phyloP scores from a whole-genome alignment of 1,140 invertebrate genomes.

The Meloidogyne chitwoodi region DNA sequence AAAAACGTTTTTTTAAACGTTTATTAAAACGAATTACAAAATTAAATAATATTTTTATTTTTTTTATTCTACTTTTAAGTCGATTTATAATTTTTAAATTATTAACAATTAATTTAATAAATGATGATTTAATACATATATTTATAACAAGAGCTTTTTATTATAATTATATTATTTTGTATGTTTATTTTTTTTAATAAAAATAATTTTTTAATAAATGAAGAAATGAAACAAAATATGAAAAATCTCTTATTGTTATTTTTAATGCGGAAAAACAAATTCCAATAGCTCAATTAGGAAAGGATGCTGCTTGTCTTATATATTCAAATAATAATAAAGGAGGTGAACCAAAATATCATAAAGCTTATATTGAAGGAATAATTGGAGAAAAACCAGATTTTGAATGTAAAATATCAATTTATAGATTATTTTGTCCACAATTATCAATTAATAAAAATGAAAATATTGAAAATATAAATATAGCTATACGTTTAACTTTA shows the following conservation, averaged over 20 bases:
- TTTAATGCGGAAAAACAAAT: neutral
- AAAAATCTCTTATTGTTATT: neutral
- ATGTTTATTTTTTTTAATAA: neutral
- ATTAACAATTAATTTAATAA: neutral
- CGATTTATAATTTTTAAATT: neutral
- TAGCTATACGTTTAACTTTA: neutral
- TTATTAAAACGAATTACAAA: neutral
- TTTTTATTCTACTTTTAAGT: neutral
- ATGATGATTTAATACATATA: neutral
- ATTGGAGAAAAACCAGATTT: neutral
- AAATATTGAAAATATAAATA: neutral
- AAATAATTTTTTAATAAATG: neutral
- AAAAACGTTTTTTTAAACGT: neutral
- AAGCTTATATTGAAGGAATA: neutral
- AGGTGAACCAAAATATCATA: neutral
- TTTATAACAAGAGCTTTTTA: neutral
- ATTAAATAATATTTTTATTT: neutral
- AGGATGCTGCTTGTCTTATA: neutral
- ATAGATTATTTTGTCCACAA: neutral
- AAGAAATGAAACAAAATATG: neutral
- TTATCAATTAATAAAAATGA: neutral
- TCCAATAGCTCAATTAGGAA: neutral
- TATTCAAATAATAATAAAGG: neutral
- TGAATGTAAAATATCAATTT: constrained; percentile 3
- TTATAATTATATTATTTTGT: neutral